Evolutionary conservation across 2,113 vertebrate genomes (phyloP), one percentile per base, ranked within the genome.

Genomic region (Scomber colias): DNA sequence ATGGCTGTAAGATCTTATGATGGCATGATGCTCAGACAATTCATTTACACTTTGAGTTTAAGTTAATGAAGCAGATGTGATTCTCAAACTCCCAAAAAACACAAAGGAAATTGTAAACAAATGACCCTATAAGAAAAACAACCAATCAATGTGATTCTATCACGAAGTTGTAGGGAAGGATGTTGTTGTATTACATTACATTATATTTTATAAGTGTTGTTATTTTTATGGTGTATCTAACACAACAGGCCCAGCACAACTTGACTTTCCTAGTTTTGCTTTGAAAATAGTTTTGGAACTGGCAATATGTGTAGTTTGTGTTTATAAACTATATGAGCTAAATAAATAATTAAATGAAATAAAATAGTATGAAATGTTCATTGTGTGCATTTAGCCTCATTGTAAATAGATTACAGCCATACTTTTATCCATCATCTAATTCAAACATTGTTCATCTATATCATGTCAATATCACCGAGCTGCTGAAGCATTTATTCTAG

Each of bases 51-150:
- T 53, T 35, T 51, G 27, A 44, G 11, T 54, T 55, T 61, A 71
- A 75, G 7, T n/a, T 48, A 72, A 48, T 63, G 46, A 77, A 69
- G 45, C 79, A 63, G 57, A 69, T 66, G 27, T 63, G 45, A 57
- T 45, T 27, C 11, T 6, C 19, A 55, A 54, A 11, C 15, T 65
- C 9, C 51, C 19, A 3, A 11, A 44, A 60, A 19, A 15, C 21
- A 69, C 15, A 30, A 64, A n/a, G 16, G 15, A 56, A 56, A n/a
- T n/a, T n/a, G n/a, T n/a, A n/a, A 51, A 54, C 31, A 68, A 5
- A 10, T 55, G 17, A 17, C 30, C 21, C 10, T 14, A 21, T 16
- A 44, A 0, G 0, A 0, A 45, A 56, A 50, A 21, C 50, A 63
- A 11, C 12, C 27, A 73, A 71, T 56, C 27, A 73, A 71, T 56